A percentile compares a stretch with the other conserved stretches of the same genome.
phyloP scores from a whole-genome alignment of 1,140 invertebrate species.

The Agrypnia vestita region DNA sequence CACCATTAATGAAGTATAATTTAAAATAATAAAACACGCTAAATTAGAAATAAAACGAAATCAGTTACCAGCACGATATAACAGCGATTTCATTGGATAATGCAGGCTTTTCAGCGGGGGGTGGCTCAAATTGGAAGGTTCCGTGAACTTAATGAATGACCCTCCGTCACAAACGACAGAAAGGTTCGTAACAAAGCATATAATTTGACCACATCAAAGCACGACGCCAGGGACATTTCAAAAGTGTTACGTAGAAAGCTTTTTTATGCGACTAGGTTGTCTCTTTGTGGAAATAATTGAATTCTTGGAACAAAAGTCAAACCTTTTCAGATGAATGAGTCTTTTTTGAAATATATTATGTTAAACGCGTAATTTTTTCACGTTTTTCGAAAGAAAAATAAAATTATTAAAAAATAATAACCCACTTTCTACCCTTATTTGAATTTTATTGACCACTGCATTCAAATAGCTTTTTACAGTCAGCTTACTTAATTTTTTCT shows the following conservation, averaged over 20 bases:
- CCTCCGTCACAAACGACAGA: background rate
- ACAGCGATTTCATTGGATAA: constrained; percentile 3
- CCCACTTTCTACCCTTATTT: too few relatives aligned
- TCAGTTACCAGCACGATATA: background rate
- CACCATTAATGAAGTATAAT: too few relatives aligned
- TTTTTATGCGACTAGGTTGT: background rate
- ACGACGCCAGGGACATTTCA: background rate
- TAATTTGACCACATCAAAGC: constrained; percentile 34
- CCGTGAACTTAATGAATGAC: constrained; percentile 17
- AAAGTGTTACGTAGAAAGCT: constrained; percentile 14
- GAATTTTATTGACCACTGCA: too few relatives aligned
- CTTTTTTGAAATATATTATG: too few relatives aligned
- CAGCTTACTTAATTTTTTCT: too few relatives aligned
- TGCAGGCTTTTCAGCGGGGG: background rate
- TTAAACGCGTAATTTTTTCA: too few relatives aligned
- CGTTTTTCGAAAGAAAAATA: too few relatives aligned
- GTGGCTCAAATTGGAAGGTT: constrained; percentile 12
- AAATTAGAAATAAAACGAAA: too few relatives aligned
- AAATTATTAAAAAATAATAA: too few relatives aligned
- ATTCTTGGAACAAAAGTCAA: background rate
- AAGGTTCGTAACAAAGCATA: constrained; percentile 4
- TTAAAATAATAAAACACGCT: too few relatives aligned
- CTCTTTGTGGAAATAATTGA: background rate
- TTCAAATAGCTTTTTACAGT: too few relatives aligned
- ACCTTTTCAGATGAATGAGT: background rate